Evolutionary conservation across 1,140 invertebrate species (phyloP).

Genomic region (Diabrotica undecimpunctata): DNA sequence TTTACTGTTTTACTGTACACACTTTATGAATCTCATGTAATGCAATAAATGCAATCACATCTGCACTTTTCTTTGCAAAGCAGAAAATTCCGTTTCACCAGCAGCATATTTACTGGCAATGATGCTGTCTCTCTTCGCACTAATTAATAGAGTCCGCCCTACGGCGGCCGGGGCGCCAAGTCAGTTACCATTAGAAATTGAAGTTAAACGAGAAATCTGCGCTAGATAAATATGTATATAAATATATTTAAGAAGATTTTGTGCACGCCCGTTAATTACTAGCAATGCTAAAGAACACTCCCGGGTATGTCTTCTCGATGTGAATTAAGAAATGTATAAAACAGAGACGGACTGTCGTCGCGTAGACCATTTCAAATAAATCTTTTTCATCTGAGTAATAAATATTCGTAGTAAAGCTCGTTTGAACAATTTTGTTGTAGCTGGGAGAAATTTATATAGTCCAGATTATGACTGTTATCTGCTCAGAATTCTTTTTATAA

Average conservation of each 20-base stretch:
- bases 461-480: too few relatives aligned
- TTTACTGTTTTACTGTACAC: too few relatives aligned
- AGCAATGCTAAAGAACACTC: conserved; percentile 4
- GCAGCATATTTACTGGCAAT: conserved; percentile 6
- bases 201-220: conserved; percentile 22
- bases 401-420: too few relatives aligned
- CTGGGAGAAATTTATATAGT: too few relatives aligned
- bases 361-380: too few relatives aligned
- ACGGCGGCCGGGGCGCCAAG: conserved; percentile 20
- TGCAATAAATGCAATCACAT: background rate
- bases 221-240: conserved; percentile 32
- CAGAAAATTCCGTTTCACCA: background rate
- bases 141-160: conserved; percentile 27
- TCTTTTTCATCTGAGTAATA: too few relatives aligned
- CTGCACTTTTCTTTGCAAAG: background rate
- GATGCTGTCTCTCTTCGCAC: conserved; percentile 27
- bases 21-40: too few relatives aligned
- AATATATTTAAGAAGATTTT: conserved; percentile 9
- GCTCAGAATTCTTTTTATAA: too few relatives aligned
- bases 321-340: background rate
- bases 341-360: background rate
- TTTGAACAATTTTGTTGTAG: too few relatives aligned
- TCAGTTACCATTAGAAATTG: conserved; percentile 29
- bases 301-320: conserved; percentile 29
- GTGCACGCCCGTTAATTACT: conserved; percentile 13